Base-by-base conservation (phyloP, 92 coral and sea anemone genomes). In the Nematostella vectensis region DNA sequence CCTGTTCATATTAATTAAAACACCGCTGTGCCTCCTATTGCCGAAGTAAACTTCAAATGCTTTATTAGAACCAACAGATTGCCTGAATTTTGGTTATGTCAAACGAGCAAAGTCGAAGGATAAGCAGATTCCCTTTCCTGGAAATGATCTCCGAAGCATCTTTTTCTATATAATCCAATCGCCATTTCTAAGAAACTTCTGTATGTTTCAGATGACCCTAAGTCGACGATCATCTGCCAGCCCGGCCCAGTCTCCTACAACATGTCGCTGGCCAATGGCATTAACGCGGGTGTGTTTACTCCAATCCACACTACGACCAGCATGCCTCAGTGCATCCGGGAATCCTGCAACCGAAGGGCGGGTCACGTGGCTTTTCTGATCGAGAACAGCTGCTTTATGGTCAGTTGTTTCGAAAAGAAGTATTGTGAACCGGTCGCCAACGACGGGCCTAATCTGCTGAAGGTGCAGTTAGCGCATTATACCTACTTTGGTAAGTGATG, bases 401-500 rank as follows among this genome's bases (percentile, higher is more conserved):
- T 85, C 36, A 62, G 36, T 2, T 85, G 95, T 25, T 67, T 54
- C 17, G 39, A 56, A 22, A 22, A 66, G 59, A 62, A 65, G 19
- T 56, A 36, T 13, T 85, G 95, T 23, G 26, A 36, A 48, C 57
- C 61, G 24, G 38, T 8, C n/a, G 49, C 33, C 0, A 47, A 19
- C 31, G 21, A 48, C 0, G 11, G 49, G 4, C 77, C 74, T 20
- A 75, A 70, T 30, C 4, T 9, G 9, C 24, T 65, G 21, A 43
- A 42, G 0, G 50, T 72, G 23, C 63, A 72, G 25, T 48, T 81
- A 51, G 57, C 88, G 1, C 83, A 50, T 2, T 85, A 80, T 66
- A 71, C 47, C 17, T 80, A 75, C 67, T 85, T 85, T 53, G 95
- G 95, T 85, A 47, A 55, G 81, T 74, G 2, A n/a, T n/a, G n/a